Evolutionary conservation across 2,113 vertebrate species (phyloP).

Genomic region (Garra rufa): DNA sequence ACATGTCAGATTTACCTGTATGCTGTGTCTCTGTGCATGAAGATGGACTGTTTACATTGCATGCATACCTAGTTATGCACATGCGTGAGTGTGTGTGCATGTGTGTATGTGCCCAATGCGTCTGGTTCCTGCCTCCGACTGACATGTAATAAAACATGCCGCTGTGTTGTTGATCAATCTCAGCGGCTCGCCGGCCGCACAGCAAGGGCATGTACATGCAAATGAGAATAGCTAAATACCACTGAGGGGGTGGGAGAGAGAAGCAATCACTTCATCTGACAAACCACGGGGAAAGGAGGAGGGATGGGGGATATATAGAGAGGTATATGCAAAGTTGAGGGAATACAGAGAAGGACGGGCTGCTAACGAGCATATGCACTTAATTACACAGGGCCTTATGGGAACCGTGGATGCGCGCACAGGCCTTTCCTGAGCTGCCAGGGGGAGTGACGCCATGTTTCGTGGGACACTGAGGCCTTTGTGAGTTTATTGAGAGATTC

Average conservation of each 20-base stretch:
- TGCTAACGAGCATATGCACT: conserved; percentile 59
- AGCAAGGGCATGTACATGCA: conserved; percentile 97
- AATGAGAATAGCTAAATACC: conserved; percentile 94
- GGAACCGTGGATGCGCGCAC: conserved; percentile 38
- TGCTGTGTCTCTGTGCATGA: not conserved
- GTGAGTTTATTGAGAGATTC: conserved; percentile 33
- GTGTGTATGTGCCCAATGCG: conserved; percentile 64
- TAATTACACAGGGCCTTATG: conserved; percentile 59
- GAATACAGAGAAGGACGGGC: conserved; percentile 51
- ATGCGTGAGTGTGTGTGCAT: not conserved
- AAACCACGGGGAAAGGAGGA: conserved; percentile 58
- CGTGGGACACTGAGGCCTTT: conserved; percentile 53
- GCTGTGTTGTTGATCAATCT: conserved; percentile 94
- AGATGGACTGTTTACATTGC: not conserved
- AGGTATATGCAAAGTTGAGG: conserved; percentile 64
- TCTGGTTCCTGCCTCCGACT: conserved; percentile 74
- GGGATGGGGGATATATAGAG: conserved; percentile 60
- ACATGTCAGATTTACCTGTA: not conserved
- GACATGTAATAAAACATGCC: conserved; percentile 90
- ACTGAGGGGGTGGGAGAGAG: conserved; percentile 80
- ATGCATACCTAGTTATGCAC: conserved; percentile 41
- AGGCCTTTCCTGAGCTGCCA: not conserved
- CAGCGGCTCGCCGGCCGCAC: conserved; percentile 85
- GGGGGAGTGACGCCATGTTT: conserved; percentile 15
- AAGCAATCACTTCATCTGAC: conserved; percentile 77